These are phyloP conservation scores for Phaonia tiefii DNA, from an alignment of 2,888 invertebrate genomes.

Conservation along the genomic window DNA sequence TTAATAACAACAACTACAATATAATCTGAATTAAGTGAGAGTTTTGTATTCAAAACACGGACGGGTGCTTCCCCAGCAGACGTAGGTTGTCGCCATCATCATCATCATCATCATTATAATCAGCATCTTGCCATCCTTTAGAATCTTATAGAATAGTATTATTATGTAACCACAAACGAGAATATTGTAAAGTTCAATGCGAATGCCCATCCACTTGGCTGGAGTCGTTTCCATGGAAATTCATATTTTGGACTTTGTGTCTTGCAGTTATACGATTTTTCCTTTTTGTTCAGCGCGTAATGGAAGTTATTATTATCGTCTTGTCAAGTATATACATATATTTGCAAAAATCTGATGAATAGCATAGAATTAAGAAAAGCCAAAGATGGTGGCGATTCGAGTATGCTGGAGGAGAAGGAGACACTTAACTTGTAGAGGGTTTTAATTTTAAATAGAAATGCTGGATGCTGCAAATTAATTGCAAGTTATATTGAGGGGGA, in stretches of 20 bases:
- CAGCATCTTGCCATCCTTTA: background rate
- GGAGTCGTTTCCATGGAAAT: too few species aligned
- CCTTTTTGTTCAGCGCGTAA: background rate
- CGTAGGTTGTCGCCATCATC: too few species aligned
- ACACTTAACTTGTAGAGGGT: conserved; percentile 12
- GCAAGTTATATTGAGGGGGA: conserved; percentile 40
- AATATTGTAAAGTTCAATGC: background rate
- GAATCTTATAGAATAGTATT: background rate
- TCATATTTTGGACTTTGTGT: too few species aligned
- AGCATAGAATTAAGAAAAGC: background rate
- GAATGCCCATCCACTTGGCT: too few species aligned
- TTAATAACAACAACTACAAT: too few species aligned
- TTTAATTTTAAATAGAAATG: conserved; percentile 52
- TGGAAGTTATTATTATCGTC: conserved; percentile 19
- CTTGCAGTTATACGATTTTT: too few species aligned
- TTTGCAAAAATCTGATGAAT: too few species aligned
- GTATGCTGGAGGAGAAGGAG: background rate
- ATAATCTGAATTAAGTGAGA: conserved; percentile 9
- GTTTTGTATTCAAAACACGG: conserved; percentile 8
- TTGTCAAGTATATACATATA: too few species aligned
- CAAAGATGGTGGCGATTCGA: conserved; percentile 16
- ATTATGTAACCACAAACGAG: background rate
- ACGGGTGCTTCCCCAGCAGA: too few species aligned
- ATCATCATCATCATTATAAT: too few species aligned
- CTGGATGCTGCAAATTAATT: conserved; percentile 60